Percentiles rank a stretch among this genome's conserved stretches.
phyloP scores from a whole-genome alignment of 2,888 invertebrate genomes.

The Melieria omissa region DNA sequence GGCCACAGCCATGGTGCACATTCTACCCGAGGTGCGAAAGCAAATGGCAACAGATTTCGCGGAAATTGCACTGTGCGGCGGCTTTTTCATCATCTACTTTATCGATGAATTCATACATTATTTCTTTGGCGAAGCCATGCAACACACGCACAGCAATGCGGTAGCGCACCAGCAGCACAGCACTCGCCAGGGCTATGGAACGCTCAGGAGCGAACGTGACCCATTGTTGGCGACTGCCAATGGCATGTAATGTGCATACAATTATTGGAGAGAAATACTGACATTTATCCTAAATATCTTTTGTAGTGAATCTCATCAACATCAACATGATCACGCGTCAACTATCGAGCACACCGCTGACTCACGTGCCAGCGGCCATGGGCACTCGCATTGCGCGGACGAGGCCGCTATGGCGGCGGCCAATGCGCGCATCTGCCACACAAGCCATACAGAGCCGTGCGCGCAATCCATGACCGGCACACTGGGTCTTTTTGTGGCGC shows the following conservation, averaged over 20 bases:
- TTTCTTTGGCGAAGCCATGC: conserved; percentile 69
- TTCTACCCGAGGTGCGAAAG: conserved; percentile 80
- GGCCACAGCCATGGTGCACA: conserved; percentile 81
- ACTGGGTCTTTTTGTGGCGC: conserved; percentile 76
- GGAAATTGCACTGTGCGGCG: conserved; percentile 75
- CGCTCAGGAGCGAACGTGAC: conserved; percentile 50
- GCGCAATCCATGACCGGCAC: conserved; percentile 72
- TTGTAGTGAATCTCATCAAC: conserved; percentile 15
- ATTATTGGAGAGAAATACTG: not conserved
- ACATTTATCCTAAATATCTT: not conserved
- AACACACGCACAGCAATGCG: conserved; percentile 49
- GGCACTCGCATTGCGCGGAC: conserved; percentile 3
- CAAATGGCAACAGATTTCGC: conserved; percentile 71
- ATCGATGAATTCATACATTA: conserved; percentile 79
- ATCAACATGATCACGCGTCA: conserved; percentile 36
- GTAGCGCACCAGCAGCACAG: too few species aligned
- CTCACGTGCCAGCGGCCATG: not conserved
- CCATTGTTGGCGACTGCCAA: conserved; percentile 41
- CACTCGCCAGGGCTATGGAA: conserved; percentile 50
- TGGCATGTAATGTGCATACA: not conserved
- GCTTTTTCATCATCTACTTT: conserved; percentile 78
- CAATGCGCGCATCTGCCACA: conserved; percentile 71
- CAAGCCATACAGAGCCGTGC: conserved; percentile 76
- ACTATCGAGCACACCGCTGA: too few species aligned
- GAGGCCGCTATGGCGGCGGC: conserved; percentile 56